Evolutionary conservation across 2,797 vertebrate genomes (phyloP).

Genomic region (Octomys mimax): DNA sequence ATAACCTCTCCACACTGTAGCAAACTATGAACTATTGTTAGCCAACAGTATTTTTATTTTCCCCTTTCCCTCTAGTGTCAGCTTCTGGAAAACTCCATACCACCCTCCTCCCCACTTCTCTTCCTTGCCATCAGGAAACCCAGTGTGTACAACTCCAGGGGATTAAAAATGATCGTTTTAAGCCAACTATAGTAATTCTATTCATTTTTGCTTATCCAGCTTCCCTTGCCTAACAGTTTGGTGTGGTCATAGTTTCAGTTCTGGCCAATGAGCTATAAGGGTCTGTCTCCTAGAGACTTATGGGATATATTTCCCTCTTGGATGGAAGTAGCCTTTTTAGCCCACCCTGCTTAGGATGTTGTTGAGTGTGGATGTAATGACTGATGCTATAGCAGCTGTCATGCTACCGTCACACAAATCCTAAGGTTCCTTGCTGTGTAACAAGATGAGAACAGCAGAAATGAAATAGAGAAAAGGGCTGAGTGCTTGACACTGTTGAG

Average conservation of each 20-base stretch:
- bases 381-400: background rate
- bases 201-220: background rate
- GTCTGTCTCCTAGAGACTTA: background rate
- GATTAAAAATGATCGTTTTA: background rate
- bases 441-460: background rate
- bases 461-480: background rate
- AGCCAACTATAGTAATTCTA: background rate
- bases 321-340: background rate
- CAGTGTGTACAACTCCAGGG: background rate
- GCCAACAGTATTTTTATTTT: background rate
- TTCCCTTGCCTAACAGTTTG: background rate
- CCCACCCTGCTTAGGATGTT: background rate
- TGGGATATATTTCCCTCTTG: background rate
- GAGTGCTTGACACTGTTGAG: background rate
- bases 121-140: background rate
- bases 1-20: background rate
- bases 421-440: background rate
- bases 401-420: constrained; percentile 12
- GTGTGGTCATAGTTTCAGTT: background rate
- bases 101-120: background rate
- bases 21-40: background rate
- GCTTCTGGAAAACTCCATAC: background rate
- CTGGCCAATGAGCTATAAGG: background rate
- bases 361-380: background rate
- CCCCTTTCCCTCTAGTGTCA: background rate